These are phyloP conservation scores for Ruditapes philippinarum DNA, from an alignment of 1,140 invertebrate species.

Conservation along the genomic window DNA sequence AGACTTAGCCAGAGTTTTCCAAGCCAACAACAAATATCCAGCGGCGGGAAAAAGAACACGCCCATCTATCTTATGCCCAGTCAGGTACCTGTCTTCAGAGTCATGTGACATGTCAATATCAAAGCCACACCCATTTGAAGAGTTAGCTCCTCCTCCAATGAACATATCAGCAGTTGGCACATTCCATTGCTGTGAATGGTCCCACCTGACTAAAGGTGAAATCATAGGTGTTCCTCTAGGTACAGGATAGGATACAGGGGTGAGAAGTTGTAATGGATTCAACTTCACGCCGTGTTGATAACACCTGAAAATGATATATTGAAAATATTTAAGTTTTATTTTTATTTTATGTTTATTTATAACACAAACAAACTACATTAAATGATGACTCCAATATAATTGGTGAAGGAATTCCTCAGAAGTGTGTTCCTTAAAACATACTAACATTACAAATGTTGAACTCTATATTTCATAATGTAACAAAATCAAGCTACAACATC, in stretches of 20 bases:
- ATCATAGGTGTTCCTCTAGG: slow-evolving; percentile 95
- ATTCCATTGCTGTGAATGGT: slow-evolving; percentile 91
- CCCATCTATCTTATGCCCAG: slow-evolving; percentile 98
- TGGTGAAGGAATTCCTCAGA: no score
- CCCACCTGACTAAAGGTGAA: slow-evolving; percentile 94
- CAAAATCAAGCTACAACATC: no score
- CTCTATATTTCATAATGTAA: no score
- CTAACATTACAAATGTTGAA: no score
- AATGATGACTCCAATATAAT: no score
- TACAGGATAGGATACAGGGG: slow-evolving; percentile 94
- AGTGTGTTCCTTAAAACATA: no score
- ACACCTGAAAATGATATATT: slow-evolving; percentile 88
- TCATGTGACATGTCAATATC: slow-evolving; percentile 91
- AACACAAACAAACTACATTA: no score
- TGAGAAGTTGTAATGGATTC: slow-evolving; percentile 91
- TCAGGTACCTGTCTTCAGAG: slow-evolving; percentile 90
- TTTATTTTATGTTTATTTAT: no score
- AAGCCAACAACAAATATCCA: slow-evolving; percentile 96
- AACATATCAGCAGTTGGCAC: slow-evolving; percentile 86
- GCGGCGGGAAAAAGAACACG: slow-evolving; percentile 98
- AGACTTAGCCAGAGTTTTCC: slow-evolving; percentile 96
- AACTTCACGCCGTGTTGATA: slow-evolving; percentile 94
- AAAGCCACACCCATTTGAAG: slow-evolving; percentile 81
- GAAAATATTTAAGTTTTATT: no score
- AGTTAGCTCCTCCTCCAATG: slow-evolving; percentile 76